Conservation (phyloP, 2,113 vertebrate species). For the Neotoma lepida region DNA sequence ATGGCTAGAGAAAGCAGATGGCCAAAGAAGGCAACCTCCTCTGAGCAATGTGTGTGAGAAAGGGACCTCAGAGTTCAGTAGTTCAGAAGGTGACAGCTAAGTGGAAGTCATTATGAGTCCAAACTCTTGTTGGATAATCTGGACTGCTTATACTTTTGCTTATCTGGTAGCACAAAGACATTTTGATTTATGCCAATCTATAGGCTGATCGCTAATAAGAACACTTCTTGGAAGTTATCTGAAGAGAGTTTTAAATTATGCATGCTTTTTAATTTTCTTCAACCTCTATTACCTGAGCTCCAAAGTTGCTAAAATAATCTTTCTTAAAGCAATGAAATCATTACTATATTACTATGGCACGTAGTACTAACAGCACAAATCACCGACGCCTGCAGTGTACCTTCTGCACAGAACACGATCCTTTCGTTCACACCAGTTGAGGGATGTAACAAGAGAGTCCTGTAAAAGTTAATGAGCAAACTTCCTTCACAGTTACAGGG, state of each 20-base stretch:
- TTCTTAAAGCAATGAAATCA: not conserved
- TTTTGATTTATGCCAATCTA: not conserved
- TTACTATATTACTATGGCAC: not conserved
- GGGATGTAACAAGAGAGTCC: not conserved
- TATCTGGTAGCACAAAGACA: not conserved
- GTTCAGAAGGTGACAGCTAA: not conserved
- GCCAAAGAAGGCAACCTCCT: not conserved
- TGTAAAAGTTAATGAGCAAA: slow-evolving; percentile 24
- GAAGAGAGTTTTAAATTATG: not conserved
- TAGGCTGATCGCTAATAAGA: not conserved
- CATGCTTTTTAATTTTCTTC: not conserved
- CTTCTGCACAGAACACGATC: not conserved
- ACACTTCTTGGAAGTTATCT: not conserved
- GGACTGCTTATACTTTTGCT: not conserved
- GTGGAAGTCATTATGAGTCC: not conserved
- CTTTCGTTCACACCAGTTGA: not conserved
- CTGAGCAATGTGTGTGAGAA: not conserved
- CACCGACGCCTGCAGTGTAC: not conserved
- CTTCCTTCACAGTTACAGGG: slow-evolving; percentile 28
- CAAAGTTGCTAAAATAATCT: slow-evolving; percentile 12
- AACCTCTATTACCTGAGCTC: not conserved
- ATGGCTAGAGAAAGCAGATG: not conserved
- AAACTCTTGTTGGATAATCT: no score
- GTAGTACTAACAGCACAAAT: not conserved
- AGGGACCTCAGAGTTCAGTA: not conserved